Base-by-base conservation (phyloP, 2,797 vertebrate genomes). In the Macropodus opercularis region DNA sequence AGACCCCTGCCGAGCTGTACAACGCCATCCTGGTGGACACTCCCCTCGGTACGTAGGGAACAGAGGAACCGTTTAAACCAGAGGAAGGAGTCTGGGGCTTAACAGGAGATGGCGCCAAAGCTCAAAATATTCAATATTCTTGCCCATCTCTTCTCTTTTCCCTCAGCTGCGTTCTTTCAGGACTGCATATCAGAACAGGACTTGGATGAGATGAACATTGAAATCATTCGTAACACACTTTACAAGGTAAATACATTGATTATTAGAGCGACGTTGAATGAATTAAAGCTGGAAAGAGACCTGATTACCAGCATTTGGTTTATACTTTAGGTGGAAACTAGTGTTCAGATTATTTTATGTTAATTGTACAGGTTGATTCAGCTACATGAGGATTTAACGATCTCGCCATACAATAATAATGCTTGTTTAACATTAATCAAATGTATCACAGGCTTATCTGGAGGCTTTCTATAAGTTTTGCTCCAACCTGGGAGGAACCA, bases 131-230 rank as follows among this genome's bases (percentile, higher is more conserved):
- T 14, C 3, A 9, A 8, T 3, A 2, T n/a, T 34, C 1, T 15
- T 19, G 17, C 15, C 5, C 26, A 15, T 26, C n/a, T 19, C 15
- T 72, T 21, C 52, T 58, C 35, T 91, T 46, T 73, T 86, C 91
- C 42, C 91, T 42, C 88, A 99, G 98, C 98, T 85, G 96, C 98
- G 1, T 99, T 99, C 84, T 99, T 99, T 89, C 98, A 99, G 89
- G 97, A 99, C 82, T 99, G 98, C 86, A 99, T 99, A 87, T 99
- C 97, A 40, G 98, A 99, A 72, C 98, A 99, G 88, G 98, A 99
- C 85, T 90, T 99, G 71, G 98, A 99, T 73, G 97, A 99, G 89
- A 99, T 99, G 97, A 99, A 99, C 85, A 99, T 99, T 2, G 98
- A 99, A 90, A 99, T 99, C 17, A 99, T 99, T 66, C 94, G 96